phyloP scores from a whole-genome alignment of 1,140 invertebrate species.

The Drosophila insularis region DNA sequence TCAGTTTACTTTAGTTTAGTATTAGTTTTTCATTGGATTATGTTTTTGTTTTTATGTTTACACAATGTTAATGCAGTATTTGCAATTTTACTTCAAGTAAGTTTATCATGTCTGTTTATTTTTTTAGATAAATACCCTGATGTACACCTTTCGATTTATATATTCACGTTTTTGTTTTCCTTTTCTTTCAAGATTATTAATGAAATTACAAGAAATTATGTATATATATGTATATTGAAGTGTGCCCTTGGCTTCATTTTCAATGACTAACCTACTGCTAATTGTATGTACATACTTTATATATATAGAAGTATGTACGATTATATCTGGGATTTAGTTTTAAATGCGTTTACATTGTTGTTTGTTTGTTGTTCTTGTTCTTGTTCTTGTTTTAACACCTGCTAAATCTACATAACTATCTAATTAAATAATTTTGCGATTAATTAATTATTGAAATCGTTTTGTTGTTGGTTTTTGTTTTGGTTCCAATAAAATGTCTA shows the following conservation, averaged over 20 bases:
- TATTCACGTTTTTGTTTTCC: slow-evolving; percentile 4
- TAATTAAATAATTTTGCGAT: neutral
- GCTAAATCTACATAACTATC: neutral
- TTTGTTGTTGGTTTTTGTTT: too few species aligned
- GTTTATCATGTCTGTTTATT: neutral
- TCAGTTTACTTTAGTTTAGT: neutral
- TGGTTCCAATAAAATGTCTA: too few species aligned
- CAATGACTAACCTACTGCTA: slow-evolving; percentile 1
- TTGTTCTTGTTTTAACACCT: slow-evolving; percentile 18
- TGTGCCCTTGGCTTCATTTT: slow-evolving; percentile 4
- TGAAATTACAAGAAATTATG: neutral
- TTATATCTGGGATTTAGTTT: slow-evolving; percentile 35
- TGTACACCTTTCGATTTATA: neutral
- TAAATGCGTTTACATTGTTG: slow-evolving; percentile 66
- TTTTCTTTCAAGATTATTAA: neutral
- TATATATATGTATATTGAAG: neutral
- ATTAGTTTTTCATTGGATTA: neutral
- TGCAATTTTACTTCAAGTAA: neutral
- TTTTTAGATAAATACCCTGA: slow-evolving; percentile 5
- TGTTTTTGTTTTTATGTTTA: neutral
- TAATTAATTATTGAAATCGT: neutral
- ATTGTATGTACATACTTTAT: neutral
- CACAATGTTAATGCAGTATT: neutral
- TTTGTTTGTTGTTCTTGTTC: neutral
- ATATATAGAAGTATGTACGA: slow-evolving; percentile 24